phyloP scores from a whole-genome alignment of 2,888 invertebrate species.

The Cataglyphis livida region DNA sequence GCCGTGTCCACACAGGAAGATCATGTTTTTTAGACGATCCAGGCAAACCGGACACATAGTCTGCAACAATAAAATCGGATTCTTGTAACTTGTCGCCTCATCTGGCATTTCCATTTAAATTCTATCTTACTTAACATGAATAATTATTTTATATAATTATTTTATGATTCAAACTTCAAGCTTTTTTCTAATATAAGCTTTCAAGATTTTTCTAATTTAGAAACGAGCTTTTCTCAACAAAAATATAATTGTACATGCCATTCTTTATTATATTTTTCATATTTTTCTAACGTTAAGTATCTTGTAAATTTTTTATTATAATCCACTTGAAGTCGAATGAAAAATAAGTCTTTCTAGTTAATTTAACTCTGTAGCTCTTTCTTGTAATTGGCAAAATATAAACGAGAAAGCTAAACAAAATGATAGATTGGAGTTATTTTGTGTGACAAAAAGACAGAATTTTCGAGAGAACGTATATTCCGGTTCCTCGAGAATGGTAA shows the following conservation, averaged over 20 bases:
- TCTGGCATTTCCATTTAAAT: background rate
- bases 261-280: background rate
- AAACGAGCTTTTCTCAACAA: background rate
- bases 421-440: constrained; percentile 14
- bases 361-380: background rate
- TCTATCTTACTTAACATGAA: background rate
- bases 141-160: background rate
- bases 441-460: constrained; percentile 4
- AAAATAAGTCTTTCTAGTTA: background rate
- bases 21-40: constrained; percentile 99
- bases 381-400: background rate
- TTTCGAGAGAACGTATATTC: constrained; percentile 19
- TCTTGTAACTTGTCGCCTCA: constrained; percentile 1
- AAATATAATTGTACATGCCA: background rate
- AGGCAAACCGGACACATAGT: constrained; percentile 99
- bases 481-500: constrained; percentile 25
- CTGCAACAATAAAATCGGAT: constrained; percentile 87
- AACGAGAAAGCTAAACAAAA: background rate
- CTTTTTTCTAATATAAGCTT: background rate
- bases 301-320: background rate
- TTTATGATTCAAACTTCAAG: background rate
- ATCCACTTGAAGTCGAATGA: background rate
- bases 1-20: constrained; percentile 98
- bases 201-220: background rate
- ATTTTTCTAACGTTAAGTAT: background rate